phyloP scores from a whole-genome alignment of 2,888 invertebrate species.

The Rhagophthalmus giganteus region DNA sequence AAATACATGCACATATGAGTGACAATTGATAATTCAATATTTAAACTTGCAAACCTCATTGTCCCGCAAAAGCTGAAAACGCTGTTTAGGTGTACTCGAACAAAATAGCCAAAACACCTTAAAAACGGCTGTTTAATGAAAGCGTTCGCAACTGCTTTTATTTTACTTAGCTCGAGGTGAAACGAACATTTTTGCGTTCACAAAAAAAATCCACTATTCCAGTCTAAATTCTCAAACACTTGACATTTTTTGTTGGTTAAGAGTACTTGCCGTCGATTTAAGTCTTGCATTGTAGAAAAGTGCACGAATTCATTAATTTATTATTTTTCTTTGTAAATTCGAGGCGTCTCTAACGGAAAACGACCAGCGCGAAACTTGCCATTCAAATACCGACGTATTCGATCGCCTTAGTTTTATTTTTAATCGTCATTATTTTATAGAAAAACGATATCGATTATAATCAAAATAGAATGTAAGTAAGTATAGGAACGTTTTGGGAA shows the following conservation, averaged over 20 bases:
- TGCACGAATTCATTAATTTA: conserved; percentile 20
- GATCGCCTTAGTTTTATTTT: too few species aligned
- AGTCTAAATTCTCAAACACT: conserved; percentile 31
- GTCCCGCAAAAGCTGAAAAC: conserved; percentile 6
- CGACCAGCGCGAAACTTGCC: too few species aligned
- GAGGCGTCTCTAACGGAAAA: too few species aligned
- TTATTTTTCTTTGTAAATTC: neutral
- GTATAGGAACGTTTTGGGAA: too few species aligned
- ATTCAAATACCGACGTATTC: too few species aligned
- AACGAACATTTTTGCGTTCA: conserved; percentile 19
- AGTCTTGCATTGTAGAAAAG: conserved; percentile 10
- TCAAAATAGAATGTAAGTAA: too few species aligned
- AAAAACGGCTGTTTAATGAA: conserved; percentile 14
- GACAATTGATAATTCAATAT: conserved; percentile 5
- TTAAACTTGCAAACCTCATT: conserved; percentile 6
- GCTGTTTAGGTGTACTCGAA: conserved; percentile 4
- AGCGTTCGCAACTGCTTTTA: conserved; percentile 14
- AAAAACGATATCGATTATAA: too few species aligned
- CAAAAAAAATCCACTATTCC: conserved; percentile 18
- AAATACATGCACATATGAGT: conserved; percentile 16
- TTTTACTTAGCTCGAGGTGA: conserved; percentile 29
- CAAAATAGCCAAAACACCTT: conserved; percentile 7
- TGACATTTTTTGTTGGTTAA: conserved; percentile 33
- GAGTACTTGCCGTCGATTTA: conserved; percentile 20
- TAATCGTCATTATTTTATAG: too few species aligned